Evolutionary conservation across 1,140 invertebrate species (phyloP).

Genomic region (Chironomus tepperi): DNA sequence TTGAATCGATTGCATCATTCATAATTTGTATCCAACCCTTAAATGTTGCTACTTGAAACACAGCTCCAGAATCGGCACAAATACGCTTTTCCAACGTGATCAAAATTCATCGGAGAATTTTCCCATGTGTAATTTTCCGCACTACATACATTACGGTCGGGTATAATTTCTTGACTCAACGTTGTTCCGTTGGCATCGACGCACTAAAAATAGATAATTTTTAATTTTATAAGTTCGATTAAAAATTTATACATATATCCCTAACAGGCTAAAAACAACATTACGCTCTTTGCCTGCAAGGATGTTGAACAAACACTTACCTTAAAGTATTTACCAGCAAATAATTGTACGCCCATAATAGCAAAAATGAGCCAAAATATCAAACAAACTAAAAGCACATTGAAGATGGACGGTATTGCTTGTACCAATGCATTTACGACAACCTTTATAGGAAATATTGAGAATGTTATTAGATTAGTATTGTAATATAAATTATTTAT

Average conservation of each 20-base stretch:
- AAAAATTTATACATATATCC: too few species aligned
- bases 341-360: slow-evolving; percentile 85
- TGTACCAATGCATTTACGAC: slow-evolving; percentile 91
- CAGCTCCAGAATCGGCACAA: too few species aligned
- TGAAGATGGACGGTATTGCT: slow-evolving; percentile 93
- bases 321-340: slow-evolving; percentile 85
- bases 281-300: too few species aligned
- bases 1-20: slow-evolving; percentile 94
- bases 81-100: slow-evolving; percentile 95
- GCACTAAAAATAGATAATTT: slow-evolving; percentile 76
- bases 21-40: slow-evolving; percentile 93
- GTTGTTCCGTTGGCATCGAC: slow-evolving; percentile 72
- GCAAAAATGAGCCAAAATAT: slow-evolving; percentile 90
- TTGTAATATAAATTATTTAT: neutral
- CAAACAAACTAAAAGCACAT: slow-evolving; percentile 81
- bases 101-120: slow-evolving; percentile 96
- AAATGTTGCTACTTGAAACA: slow-evolving; percentile 98
- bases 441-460: slow-evolving; percentile 50
- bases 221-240: too few species aligned
- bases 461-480: neutral
- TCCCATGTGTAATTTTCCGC: slow-evolving; percentile 89
- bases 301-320: too few species aligned
- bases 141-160: slow-evolving; percentile 70
- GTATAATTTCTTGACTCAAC: slow-evolving; percentile 76
- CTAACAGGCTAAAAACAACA: too few species aligned